phyloP scores from a whole-genome alignment of 2,797 vertebrate genomes.

The Sebastes jordani region DNA sequence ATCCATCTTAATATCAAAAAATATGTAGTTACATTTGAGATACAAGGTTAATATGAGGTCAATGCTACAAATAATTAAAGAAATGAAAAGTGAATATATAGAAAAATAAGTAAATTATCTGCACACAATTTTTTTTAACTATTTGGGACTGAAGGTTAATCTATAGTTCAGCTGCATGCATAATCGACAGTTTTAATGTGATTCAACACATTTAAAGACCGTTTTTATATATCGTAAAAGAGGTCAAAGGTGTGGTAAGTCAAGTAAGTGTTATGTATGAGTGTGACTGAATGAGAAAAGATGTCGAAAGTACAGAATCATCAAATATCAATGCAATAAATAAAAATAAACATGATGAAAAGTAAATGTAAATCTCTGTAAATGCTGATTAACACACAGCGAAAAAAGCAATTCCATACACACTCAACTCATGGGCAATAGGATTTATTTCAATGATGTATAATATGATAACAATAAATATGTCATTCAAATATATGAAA shows the following conservation, averaged over 20 bases:
- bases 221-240: neutral
- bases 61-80: neutral
- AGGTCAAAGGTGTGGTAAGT: neutral
- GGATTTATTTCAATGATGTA: neutral
- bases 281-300: neutral
- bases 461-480: constrained; percentile 45
- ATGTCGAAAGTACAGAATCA: neutral
- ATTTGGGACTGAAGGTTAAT: no score
- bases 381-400: neutral
- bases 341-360: neutral
- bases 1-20: neutral
- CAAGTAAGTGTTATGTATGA: neutral
- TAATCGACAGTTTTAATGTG: neutral
- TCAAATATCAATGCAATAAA: neutral
- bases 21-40: neutral
- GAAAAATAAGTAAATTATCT: neutral
- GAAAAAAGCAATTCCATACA: neutral
- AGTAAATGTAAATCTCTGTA: no score
- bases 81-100: neutral
- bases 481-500: constrained; percentile 23
- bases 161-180: neutral
- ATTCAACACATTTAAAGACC: neutral
- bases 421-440: neutral
- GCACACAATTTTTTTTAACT: neutral
- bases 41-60: neutral